A percentile compares a stretch with the other conserved stretches of the same genome.
phyloP scores from a whole-genome alignment of 2,888 invertebrate genomes.

The Brachyopa scutellaris region DNA sequence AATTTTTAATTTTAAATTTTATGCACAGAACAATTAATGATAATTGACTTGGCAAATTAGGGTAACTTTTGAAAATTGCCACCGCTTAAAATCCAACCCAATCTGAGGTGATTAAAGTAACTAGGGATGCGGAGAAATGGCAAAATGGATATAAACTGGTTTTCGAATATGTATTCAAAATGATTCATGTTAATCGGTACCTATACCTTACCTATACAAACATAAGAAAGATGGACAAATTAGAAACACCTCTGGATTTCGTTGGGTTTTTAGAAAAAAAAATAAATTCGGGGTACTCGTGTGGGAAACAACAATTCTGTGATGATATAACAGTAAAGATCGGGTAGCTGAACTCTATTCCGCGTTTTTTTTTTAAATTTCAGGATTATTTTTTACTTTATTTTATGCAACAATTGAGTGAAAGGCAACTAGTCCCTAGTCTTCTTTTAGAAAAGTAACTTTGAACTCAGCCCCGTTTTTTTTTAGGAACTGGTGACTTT shows the following conservation, averaged over 20 bases:
- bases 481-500: too few relatives aligned
- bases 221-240: background rate
- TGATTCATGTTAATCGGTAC: conserved; percentile 25
- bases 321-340: too few relatives aligned
- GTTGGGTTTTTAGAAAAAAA: background rate
- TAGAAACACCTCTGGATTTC: conserved; percentile 24
- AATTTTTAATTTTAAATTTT: background rate
- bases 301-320: too few relatives aligned
- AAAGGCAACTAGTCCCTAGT: too few relatives aligned
- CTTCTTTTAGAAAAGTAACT: too few relatives aligned
- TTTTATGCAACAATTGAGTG: too few relatives aligned
- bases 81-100: background rate
- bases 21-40: background rate
- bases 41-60: conserved; percentile 32
- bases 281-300: too few relatives aligned
- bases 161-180: background rate
- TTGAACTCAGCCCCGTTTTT: too few relatives aligned
- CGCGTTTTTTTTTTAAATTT: too few relatives aligned
- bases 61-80: conserved; percentile 30
- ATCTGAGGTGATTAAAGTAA: background rate
- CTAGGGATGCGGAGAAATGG: background rate
- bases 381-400: too few relatives aligned
- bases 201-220: too few relatives aligned
- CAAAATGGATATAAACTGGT: conserved; percentile 5
- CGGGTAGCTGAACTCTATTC: too few relatives aligned